These are phyloP conservation scores for Oncorhynchus tshawytscha DNA, from an alignment of 2,113 vertebrate genomes.

Conservation along the genomic window DNA sequence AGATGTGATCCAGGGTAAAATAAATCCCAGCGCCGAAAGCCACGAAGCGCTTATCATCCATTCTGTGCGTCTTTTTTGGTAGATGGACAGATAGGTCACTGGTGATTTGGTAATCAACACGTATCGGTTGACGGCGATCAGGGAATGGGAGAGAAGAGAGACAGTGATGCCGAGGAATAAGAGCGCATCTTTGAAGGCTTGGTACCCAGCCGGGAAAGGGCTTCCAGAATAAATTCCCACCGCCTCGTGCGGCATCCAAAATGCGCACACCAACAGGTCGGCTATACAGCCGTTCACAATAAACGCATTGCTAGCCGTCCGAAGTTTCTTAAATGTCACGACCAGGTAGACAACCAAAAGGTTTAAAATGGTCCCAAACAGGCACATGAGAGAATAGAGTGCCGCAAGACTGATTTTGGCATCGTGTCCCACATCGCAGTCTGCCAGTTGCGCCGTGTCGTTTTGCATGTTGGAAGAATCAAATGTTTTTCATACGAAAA, in stretches of 20 bases:
- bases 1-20: conserved; percentile 73
- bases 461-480: conserved; percentile 36
- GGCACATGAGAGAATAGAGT: conserved; percentile 77
- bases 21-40: conserved; percentile 75
- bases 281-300: conserved; percentile 85
- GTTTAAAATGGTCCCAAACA: conserved; percentile 82
- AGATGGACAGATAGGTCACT: conserved; percentile 82
- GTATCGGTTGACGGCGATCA: conserved; percentile 86
- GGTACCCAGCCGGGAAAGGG: conserved; percentile 57
- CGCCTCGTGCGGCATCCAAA: conserved; percentile 88
- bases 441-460: conserved; percentile 53
- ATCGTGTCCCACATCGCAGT: conserved; percentile 73
- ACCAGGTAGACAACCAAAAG: conserved; percentile 84
- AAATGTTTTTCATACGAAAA: neutral
- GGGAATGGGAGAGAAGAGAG: conserved; percentile 82
- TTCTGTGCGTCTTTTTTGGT: conserved; percentile 78
- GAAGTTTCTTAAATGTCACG: conserved; percentile 83
- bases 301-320: conserved; percentile 86
- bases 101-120: conserved; percentile 85
- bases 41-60: conserved; percentile 82
- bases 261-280: conserved; percentile 82
- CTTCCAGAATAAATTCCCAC: conserved; percentile 70
- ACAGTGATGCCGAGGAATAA: conserved; percentile 82
- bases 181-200: conserved; percentile 75
- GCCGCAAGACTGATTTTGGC: conserved; percentile 76